These are phyloP conservation scores for Aleiodes sp. DNA, from an alignment of 1,140 invertebrate genomes.

Conservation along the genomic window DNA sequence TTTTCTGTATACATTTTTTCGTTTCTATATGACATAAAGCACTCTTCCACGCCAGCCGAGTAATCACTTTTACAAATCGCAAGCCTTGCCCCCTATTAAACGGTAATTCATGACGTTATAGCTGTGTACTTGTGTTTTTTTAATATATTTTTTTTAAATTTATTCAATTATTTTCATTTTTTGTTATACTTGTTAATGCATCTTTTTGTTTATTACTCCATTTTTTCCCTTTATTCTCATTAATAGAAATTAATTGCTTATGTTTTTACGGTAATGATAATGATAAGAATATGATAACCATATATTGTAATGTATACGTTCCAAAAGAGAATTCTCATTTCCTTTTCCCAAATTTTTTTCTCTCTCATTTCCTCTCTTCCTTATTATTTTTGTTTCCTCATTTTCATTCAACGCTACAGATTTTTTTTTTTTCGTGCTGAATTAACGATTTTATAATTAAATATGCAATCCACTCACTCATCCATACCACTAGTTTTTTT, in stretches of 20 bases:
- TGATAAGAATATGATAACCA: slow-evolving; percentile 36
- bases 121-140: slow-evolving; percentile 29
- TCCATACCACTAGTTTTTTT: slow-evolving; percentile 2
- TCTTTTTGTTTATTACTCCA: background rate
- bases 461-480: slow-evolving; percentile 9
- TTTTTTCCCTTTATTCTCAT: slow-evolving; percentile 23
- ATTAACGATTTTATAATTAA: slow-evolving; percentile 12
- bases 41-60: slow-evolving; percentile 43
- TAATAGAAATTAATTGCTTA: slow-evolving; percentile 28
- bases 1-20: slow-evolving; percentile 21
- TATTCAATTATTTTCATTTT: slow-evolving; percentile 33
- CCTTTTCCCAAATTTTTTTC: slow-evolving; percentile 26
- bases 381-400: slow-evolving; percentile 13
- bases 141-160: slow-evolving; percentile 24
- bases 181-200: slow-evolving; percentile 32
- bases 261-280: slow-evolving; percentile 31
- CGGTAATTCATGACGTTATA: slow-evolving; percentile 36
- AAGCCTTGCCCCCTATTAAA: slow-evolving; percentile 39
- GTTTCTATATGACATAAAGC: slow-evolving; percentile 44
- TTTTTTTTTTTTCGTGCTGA: slow-evolving; percentile 5
- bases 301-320: slow-evolving; percentile 34
- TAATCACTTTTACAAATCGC: slow-evolving; percentile 43
- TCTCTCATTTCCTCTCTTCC: slow-evolving; percentile 15
- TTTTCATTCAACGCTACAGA: background rate
- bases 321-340: background rate